Base-by-base conservation (phyloP, 2,113 vertebrate genomes). In the Ornithorhynchus anatinus region DNA sequence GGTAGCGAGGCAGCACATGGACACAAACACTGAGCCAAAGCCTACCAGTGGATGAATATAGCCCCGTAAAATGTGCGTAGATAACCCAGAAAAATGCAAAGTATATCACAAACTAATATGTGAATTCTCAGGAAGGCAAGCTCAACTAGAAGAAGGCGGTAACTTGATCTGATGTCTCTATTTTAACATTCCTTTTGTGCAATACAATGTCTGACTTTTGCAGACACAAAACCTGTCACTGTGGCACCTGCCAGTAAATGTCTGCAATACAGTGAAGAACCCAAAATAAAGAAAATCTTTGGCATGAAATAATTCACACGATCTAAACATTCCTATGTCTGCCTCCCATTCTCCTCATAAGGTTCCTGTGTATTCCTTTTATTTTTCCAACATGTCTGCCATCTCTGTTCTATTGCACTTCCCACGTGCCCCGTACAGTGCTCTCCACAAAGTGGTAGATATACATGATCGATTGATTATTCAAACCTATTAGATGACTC, bases 161-260 rank as follows among this genome's bases (percentile, higher is more conserved):
- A 36, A 71, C 33, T 5, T 16, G 68, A 70, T 35, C 53, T 59
- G 19, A 8, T 2, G 25, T 29, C 39, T 40, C 32, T 16, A 61
- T 57, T 63, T 67, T 53, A 67, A 45, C 52, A 42, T 73, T 76
- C 64, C 75, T 79, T 71, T 53, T 64, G 56, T 33, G 72, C 68
- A 33, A 57, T 44, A 45, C 42, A 44, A 51, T 16, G 71, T 86
- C 64, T 83, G 68, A 62, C 36, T 75, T 59, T 52, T 58, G 56
- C 43, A 12, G 19, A 25, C 37, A n/a, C n/a, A 22, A 45, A 32
- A 43, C 53, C 59, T 58, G 50, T 43, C 47, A 38, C 23, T 36
- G 17, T 17, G 39, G 35, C 68, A 67, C 56, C 80, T 81, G 80
- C 53, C 64, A 43, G 27, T 14, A 62, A 23, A 44, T 62, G 53